phyloP scores from a whole-genome alignment of 2,113 vertebrate genomes.

The Azemiops feae region DNA sequence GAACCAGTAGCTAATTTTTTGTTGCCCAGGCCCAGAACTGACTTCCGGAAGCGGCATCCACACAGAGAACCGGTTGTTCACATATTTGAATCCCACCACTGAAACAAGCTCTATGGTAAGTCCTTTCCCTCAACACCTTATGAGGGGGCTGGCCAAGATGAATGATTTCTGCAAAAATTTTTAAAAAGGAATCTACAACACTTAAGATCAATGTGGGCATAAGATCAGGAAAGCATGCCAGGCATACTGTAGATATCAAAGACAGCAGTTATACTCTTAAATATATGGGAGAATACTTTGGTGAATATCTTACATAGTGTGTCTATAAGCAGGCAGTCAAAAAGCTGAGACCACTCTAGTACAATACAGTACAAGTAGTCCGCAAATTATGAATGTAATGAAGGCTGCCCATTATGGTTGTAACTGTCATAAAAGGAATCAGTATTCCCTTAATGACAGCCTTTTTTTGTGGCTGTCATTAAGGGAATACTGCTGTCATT shows the following conservation, averaged over 20 bases:
- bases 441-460: no score
- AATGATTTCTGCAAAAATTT: background rate
- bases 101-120: background rate
- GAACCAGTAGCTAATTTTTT: no score
- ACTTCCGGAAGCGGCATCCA: no score
- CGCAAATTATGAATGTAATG: no score
- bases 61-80: no score
- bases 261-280: background rate
- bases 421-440: no score
- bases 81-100: no score
- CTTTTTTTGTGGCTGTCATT: no score
- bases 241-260: background rate
- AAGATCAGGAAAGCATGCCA: background rate
- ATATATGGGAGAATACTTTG: background rate
- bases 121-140: background rate
- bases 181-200: background rate
- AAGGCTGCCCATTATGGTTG: no score
- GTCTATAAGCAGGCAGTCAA: background rate
- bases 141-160: background rate
- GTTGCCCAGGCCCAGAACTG: no score
- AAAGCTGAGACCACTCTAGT: background rate
- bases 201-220: background rate
- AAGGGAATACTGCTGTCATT: no score
- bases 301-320: no score
- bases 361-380: background rate